phyloP scores from a whole-genome alignment of 2,888 invertebrate species.

The Cryptocheilus praepositus region DNA sequence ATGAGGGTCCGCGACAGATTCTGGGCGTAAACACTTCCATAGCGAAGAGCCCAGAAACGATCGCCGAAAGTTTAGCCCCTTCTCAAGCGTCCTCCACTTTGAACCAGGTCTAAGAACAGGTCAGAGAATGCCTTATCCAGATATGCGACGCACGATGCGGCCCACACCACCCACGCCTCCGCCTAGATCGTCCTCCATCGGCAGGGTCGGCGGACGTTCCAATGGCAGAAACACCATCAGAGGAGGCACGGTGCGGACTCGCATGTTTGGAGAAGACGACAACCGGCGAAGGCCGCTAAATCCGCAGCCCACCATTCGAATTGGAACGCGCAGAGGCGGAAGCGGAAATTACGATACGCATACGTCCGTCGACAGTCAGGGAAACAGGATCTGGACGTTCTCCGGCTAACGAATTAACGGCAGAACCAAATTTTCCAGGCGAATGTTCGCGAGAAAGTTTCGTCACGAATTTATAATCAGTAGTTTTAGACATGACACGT shows the following conservation, averaged over 20 bases:
- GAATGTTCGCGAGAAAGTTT: too few species aligned
- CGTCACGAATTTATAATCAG: too few species aligned
- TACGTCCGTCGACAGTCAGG: conserved; percentile 58
- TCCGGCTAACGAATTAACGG: conserved; percentile 54
- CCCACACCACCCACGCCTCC: conserved; percentile 61
- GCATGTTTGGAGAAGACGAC: conserved; percentile 55
- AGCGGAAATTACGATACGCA: conserved; percentile 63
- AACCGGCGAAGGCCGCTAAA: conserved; percentile 22
- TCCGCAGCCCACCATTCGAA: conserved; percentile 37
- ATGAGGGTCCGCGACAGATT: too few species aligned
- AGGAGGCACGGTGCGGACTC: conserved; percentile 56
- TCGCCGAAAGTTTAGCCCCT: conserved; percentile 7
- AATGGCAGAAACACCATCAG: conserved; percentile 63
- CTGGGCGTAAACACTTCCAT: too few species aligned
- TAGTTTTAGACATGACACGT: too few species aligned
- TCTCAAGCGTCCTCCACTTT: conserved; percentile 43
- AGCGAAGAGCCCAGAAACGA: too few species aligned
- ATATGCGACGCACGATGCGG: conserved; percentile 12
- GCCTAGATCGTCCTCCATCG: conserved; percentile 60
- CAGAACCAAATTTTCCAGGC: too few species aligned
- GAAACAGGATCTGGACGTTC: conserved; percentile 70
- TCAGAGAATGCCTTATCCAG: conserved; percentile 17
- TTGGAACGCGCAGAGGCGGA: conserved; percentile 39
- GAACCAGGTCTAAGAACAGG: conserved; percentile 37
- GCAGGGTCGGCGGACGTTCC: conserved; percentile 51